These are phyloP conservation scores for Hemichromis elongatus DNA, from an alignment of 2,113 vertebrate species.

Conservation along the genomic window DNA sequence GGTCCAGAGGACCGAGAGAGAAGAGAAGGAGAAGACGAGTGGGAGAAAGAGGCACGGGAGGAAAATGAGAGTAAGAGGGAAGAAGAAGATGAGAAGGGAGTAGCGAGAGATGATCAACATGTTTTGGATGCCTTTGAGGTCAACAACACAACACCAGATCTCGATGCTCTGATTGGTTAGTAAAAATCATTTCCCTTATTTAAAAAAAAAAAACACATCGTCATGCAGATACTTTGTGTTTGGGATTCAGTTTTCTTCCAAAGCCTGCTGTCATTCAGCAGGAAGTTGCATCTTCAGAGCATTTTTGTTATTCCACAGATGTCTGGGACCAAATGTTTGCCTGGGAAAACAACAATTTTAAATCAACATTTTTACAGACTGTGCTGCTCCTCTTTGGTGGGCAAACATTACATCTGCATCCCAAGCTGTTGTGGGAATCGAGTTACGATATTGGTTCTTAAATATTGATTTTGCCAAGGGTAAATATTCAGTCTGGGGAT, in stretches of 20 bases:
- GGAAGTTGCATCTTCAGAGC: background rate
- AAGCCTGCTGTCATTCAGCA: background rate
- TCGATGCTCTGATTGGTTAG: constrained; percentile 54
- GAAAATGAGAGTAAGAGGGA: background rate
- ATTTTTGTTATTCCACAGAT: background rate
- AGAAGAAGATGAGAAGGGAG: background rate
- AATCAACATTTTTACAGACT: background rate
- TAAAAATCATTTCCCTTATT: background rate
- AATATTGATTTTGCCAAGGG: background rate
- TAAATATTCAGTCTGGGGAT: background rate
- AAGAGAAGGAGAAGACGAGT: constrained; percentile 35
- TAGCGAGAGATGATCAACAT: background rate
- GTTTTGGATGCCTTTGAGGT: background rate
- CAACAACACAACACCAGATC: constrained; percentile 40
- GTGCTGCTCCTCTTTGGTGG: background rate
- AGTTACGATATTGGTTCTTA: background rate
- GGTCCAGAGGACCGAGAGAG: constrained; percentile 45
- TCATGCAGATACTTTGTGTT: background rate
- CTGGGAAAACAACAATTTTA: background rate
- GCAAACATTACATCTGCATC: background rate
- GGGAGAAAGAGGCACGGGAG: constrained; percentile 28
- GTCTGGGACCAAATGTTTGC: background rate
- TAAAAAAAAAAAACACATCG: background rate
- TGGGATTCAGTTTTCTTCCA: background rate
- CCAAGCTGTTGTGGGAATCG: background rate